Base-by-base conservation (phyloP, 53 echinoderm and acorn worm species). In the Paracentrotus lividus region DNA sequence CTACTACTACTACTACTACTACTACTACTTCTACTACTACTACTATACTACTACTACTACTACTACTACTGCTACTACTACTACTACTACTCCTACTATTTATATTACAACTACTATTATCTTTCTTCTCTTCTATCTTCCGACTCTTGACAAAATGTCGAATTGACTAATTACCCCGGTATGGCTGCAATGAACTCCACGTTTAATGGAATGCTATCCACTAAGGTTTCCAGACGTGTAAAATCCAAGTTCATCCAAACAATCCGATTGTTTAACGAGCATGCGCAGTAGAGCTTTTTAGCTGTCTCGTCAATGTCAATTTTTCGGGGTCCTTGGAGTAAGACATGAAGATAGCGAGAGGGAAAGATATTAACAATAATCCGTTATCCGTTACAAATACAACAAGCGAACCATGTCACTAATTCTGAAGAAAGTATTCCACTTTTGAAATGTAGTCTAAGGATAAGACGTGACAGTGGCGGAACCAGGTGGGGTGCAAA, bases 1-100 rank as follows among this genome's bases (percentile, higher is more conserved):
- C 86, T 86, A 86, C 86, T 86, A 86, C 86, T 86, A 86, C 86
- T 86, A 5, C 86, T 86, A 49, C 86, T 86, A 86, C 2, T 49
- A 38, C 86, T 86, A 86, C 56, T 53, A 86, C 56, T 86, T 51
- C 86, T 86, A 86, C 56, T 86, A 86, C 56, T 53, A 86, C n/a
- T n/a, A n/a, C n/a, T n/a, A n/a, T n/a, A n/a, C n/a, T n/a, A n/a
- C n/a, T n/a, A n/a, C n/a, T n/a, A 86, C 56, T 55, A 86, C 31
- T 47, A 86, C 54, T 86, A 86, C 54, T 86, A 86, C 49, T 86
- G 29, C 51, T 86, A 86, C 54, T 86, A 86, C 54, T 86, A 86
- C 76, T 76, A 76, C 36, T 51, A 51, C 42, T n/a, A n/a, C n/a
- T n/a, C n/a, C n/a, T n/a, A n/a, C n/a, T n/a, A n/a, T n/a, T n/a